Conservation (phyloP, 2,797 vertebrate species). For the Esox lucius region DNA sequence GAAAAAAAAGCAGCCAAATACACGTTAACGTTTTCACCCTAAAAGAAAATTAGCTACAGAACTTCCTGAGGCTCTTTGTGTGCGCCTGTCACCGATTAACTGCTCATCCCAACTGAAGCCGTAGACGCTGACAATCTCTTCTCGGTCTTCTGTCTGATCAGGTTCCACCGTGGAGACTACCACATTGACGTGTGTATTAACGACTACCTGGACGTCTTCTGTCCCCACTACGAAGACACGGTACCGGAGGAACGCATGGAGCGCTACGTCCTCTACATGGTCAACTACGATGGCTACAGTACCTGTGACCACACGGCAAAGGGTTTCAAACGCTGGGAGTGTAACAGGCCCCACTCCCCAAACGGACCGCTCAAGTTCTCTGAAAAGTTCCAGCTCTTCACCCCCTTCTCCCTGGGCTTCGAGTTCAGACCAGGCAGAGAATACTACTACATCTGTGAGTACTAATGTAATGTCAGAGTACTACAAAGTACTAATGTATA, state of each 20-base stretch:
- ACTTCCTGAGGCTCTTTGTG: not conserved
- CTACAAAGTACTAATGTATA: too few species aligned
- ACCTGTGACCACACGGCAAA: conserved; percentile 97
- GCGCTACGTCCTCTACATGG: conserved; percentile 97
- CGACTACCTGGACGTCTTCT: conserved; percentile 98
- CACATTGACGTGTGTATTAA: conserved; percentile 98
- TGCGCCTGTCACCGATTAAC: not conserved
- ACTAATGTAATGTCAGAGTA: too few species aligned
- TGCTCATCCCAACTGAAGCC: not conserved
- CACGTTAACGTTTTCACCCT: too few species aligned
- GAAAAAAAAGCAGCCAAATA: too few species aligned
- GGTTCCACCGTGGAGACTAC: conserved; percentile 93
- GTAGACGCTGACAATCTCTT: not conserved
- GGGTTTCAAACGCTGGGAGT: conserved; percentile 98
- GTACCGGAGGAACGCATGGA: conserved; percentile 93
- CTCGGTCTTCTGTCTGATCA: conserved; percentile 50
- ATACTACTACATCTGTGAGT: conserved; percentile 99
- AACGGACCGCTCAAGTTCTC: conserved; percentile 97
- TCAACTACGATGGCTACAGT: conserved; percentile 98
- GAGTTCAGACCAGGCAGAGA: conserved; percentile 97
- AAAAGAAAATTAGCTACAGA: too few species aligned
- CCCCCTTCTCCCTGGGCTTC: conserved; percentile 96
- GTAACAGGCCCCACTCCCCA: conserved; percentile 93
- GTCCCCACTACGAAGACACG: conserved; percentile 93
- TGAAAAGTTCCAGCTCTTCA: conserved; percentile 98